These are phyloP conservation scores for Dryococelus australis DNA, from an alignment of 2,888 invertebrate species.

Conservation along the genomic window DNA sequence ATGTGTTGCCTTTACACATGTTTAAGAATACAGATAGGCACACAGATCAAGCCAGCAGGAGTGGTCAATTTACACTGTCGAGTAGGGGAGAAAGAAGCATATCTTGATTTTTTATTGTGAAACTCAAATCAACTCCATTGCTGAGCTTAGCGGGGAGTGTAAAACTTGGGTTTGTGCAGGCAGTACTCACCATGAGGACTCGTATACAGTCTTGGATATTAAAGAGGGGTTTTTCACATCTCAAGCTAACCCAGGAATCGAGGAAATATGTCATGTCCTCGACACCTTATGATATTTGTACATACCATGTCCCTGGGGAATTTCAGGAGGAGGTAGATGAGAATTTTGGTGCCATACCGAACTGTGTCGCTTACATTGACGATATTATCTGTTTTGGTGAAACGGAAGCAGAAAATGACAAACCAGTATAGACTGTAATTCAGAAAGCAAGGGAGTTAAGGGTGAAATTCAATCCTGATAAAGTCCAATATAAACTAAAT, in stretches of 20 bases:
- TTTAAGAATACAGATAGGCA: background rate
- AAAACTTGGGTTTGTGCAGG: background rate
- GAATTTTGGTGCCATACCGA: no score
- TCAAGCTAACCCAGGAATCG: background rate
- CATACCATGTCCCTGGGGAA: no score
- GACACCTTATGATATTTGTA: background rate
- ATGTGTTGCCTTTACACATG: background rate
- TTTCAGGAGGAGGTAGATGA: no score
- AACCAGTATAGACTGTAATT: no score
- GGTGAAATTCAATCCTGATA: no score
- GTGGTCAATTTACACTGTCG: background rate
- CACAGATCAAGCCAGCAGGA: background rate
- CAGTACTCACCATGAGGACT: background rate
- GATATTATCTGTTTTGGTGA: no score
- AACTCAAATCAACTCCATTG: background rate
- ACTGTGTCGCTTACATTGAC: no score
- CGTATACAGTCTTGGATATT: background rate
- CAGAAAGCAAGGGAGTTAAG: no score
- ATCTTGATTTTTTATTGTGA: background rate
- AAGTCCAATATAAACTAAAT: no score
- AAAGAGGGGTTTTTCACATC: background rate
- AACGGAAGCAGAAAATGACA: no score
- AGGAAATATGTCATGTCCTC: background rate
- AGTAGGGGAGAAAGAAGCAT: no score
- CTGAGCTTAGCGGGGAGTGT: background rate